Base-by-base conservation (phyloP, 2,113 vertebrate genomes). In the Bostrychus sinensis region DNA sequence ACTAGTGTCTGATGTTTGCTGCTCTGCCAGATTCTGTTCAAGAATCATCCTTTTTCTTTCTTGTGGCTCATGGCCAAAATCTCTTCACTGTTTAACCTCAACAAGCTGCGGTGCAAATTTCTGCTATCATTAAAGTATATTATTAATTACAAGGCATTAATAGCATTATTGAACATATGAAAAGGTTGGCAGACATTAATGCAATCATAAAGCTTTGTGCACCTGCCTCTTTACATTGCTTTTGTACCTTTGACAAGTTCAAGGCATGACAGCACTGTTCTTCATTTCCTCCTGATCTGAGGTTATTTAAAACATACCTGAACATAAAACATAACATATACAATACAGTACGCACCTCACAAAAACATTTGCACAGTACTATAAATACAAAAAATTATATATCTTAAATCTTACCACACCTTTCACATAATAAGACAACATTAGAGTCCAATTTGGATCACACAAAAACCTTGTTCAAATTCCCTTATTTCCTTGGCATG, bases 21-120 rank as follows among this genome's bases (percentile, higher is more conserved):
- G 43, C 20, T 46, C 43, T 23, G 41, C 41, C 41, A 42, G n/a
- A 42, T n/a, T 34, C 32, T 42, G 41, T 42, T 42, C 39, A 42
- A 42, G n/a, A 17, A 42, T 13, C 39, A 42, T 6, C 39, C 16
- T 42, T 42, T 7, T 42, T 17, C 7, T 7, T 42, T 17, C 7
- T 7, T 42, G 39, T 42, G 39, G 16, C 39, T 17, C 39, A 42
- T 17, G 17, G 39, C 16, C n/a, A 14, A 17, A 5, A 13, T 34
- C 1, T 34, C 32, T 34, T 5, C 32, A 34, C 32, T 10, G 32
- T 34, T 10, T 34, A 34, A 10, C 32, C 6, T 34, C 32, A 5
- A 34, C 32, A 3, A 34, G 32, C 32, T 7, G 32, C 1, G n/a
- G n/a, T n/a, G n/a, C n/a, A n/a, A n/a, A n/a, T n/a, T n/a, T n/a